Percentiles rank a stretch among this genome's conserved stretches.
Evolutionary conservation across 2,888 invertebrate species (phyloP).

Genomic region (Netelia melanura): DNA sequence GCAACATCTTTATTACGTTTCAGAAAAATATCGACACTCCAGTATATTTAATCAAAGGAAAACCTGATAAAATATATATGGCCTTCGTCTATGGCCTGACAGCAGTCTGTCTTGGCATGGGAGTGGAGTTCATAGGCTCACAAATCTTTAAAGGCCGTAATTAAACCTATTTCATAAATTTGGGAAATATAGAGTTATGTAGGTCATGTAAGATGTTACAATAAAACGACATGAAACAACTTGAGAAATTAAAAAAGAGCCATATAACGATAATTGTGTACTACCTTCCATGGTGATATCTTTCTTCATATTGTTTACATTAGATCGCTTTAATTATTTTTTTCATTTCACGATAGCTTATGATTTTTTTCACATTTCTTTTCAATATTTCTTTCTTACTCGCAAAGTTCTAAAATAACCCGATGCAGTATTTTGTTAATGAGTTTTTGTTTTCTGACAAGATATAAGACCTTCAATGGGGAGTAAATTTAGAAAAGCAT

Average conservation of each 20-base stretch:
- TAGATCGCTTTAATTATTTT: no score
- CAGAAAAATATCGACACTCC: constrained; percentile 60
- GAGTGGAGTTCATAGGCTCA: not conserved
- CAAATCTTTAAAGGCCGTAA: constrained; percentile 11
- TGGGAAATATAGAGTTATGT: constrained; percentile 21
- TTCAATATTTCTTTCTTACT: no score
- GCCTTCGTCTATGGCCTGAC: constrained; percentile 7
- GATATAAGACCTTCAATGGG: no score
- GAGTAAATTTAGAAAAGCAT: no score
- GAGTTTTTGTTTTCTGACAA: no score
- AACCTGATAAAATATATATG: constrained; percentile 66
- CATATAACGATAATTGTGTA: no score
- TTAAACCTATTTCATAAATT: constrained; percentile 4
- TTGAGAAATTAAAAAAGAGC: not conserved
- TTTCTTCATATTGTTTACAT: not conserved
- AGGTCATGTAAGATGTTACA: constrained; percentile 48
- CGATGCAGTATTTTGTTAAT: no score
- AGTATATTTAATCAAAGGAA: constrained; percentile 60
- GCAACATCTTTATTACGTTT: not conserved
- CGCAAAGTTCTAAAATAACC: no score
- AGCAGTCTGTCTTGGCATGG: not conserved
- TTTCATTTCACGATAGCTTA: no score
- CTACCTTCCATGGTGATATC: not conserved
- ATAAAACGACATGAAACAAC: constrained; percentile 23
- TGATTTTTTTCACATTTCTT: no score